Base-by-base conservation (phyloP, 2,888 invertebrate genomes). In the Caradrina kadenii region DNA sequence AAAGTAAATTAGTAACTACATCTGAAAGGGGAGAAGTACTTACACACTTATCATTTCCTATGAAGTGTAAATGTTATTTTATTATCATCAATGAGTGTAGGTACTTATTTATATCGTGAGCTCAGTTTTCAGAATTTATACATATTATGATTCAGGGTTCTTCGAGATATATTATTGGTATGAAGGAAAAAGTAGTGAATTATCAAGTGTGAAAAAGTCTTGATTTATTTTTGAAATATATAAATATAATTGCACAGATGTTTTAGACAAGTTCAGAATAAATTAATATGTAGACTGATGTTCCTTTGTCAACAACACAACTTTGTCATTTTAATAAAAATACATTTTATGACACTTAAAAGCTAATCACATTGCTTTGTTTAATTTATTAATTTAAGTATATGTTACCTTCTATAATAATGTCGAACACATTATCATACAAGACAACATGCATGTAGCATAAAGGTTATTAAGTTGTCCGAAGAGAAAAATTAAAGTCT, bases 1-100 rank as follows among this genome's bases (percentile, higher is more conserved):
- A 68, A 76, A 49, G n/a, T 75, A 49, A 68, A 76, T 75, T 70
- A 6, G 1, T 3, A 17, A 48, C 1, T 22, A 56, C 17, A 26
- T 68, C 19, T 50, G 53, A 39, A 64, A 74, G 64, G 65, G 48
- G 54, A 74, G 64, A 73, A 74, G 74, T 73, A 73, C 13, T 45
- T 8, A 54, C n/a, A n/a, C 35, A 19, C 21, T 21, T 64, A 39
- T 74, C 26, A 11, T 54, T 54, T 70, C 66, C 66, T 48, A 54
- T 49, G 53, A 69, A 74, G 19, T 74, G 8, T 76, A 55, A 45
- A 17, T 45, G 45, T 55, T 31, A 55, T 76, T n/a, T 55, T 67
- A 49, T 75, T 74, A 75, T 76, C n/a, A 49, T 35, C 22, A 55
- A 45, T 69, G 49, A 68, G 22, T 69, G 48, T 31, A 26, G 2